Evolutionary conservation across 2,888 invertebrate genomes (phyloP).

Genomic region (Acholoe squamosa): DNA sequence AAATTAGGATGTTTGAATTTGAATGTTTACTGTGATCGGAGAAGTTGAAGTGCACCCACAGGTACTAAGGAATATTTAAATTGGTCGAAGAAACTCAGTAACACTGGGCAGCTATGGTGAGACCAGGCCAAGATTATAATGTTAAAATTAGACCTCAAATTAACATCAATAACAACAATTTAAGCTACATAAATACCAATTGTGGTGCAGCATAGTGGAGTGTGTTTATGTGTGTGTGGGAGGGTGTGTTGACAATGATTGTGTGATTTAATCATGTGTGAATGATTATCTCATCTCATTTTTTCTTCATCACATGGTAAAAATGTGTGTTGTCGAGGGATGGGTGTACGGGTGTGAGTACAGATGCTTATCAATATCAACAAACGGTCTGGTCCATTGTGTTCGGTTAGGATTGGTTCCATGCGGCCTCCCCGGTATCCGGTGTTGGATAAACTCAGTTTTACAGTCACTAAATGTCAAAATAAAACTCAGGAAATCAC

Average conservation of each 20-base stretch:
- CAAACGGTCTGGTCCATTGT: too few species aligned
- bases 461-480: background rate
- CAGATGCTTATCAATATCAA: too few species aligned
- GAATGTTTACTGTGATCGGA: background rate
- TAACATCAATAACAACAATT: background rate
- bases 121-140: background rate
- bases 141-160: background rate
- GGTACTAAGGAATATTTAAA: background rate
- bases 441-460: background rate
- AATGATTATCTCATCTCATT: background rate
- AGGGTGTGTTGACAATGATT: background rate
- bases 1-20: conserved; percentile 18
- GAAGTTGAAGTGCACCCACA: background rate
- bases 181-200: too few species aligned
- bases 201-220: background rate
- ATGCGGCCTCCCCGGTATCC: background rate
- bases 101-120: background rate
- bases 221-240: background rate
- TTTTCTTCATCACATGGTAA: background rate
- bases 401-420: background rate
- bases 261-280: background rate
- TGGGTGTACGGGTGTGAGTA: too few species aligned
- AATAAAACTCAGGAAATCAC: conserved; percentile 14
- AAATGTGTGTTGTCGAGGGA: background rate
- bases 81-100: background rate